Conservation (phyloP, 1,140 invertebrate genomes). For the Amphibalanus amphitrite region DNA sequence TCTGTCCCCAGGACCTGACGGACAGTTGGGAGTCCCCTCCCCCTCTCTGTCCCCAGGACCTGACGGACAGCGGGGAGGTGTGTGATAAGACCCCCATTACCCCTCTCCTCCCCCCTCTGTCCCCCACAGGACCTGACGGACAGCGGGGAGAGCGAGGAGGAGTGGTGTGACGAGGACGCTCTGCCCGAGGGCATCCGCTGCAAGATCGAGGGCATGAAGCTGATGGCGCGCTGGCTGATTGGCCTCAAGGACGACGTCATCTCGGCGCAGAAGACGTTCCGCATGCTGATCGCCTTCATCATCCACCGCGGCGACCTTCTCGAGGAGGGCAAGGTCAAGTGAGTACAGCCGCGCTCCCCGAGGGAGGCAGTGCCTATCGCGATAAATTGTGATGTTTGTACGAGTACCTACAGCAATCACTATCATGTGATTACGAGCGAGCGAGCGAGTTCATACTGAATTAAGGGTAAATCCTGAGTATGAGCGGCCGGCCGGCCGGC, state of each 20-base stretch:
- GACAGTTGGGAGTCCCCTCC: too few relatives aligned
- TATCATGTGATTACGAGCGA: too few relatives aligned
- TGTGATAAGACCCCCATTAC: too few relatives aligned
- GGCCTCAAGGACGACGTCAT: slow-evolving; percentile 74
- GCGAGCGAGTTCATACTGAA: too few relatives aligned
- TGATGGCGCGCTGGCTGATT: slow-evolving; percentile 87
- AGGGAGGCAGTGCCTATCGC: too few relatives aligned
- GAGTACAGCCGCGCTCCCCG: slow-evolving; percentile 14
- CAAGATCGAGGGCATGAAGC: slow-evolving; percentile 81
- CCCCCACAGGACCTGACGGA: too few relatives aligned
- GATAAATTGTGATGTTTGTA: too few relatives aligned
- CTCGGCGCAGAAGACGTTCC: slow-evolving; percentile 82
- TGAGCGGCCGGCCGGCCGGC: too few relatives aligned
- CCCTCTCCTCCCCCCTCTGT: too few relatives aligned
- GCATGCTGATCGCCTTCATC: slow-evolving; percentile 77
- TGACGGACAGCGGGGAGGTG: slow-evolving; percentile 15
- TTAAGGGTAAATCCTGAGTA: too few relatives aligned
- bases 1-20: slow-evolving; percentile 1
- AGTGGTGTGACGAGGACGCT: slow-evolving; percentile 72
- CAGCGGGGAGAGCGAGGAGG: too few relatives aligned
- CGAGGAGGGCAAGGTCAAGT: slow-evolving; percentile 37
- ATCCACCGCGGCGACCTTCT: slow-evolving; percentile 70
- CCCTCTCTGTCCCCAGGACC: background rate
- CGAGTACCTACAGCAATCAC: too few relatives aligned
- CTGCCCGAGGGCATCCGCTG: slow-evolving; percentile 78